These are phyloP conservation scores for Callyntrura guangdongensis DNA, from an alignment of 2,888 invertebrate species.

Conservation along the genomic window DNA sequence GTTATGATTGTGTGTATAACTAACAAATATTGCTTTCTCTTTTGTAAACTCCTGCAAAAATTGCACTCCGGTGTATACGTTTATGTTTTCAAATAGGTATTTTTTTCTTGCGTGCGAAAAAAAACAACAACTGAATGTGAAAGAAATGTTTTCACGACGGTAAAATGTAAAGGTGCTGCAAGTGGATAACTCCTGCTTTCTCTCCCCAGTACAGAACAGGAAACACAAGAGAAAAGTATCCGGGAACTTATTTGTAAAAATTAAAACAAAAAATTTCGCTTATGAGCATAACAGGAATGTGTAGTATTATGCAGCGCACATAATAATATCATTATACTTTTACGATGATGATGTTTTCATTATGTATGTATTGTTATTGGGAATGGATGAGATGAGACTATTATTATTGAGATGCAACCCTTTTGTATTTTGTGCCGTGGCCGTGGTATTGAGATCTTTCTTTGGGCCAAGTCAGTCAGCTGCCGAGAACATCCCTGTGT, in stretches of 20 bases:
- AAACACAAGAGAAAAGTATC: background rate
- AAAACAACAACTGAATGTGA: background rate
- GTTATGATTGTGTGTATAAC: too few relatives aligned
- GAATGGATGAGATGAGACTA: background rate
- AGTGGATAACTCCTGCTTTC: background rate
- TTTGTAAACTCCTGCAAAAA: background rate
- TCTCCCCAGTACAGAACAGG: background rate
- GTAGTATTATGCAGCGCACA: constrained; percentile 34
- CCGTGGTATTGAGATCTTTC: constrained; percentile 52
- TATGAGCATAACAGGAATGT: background rate
- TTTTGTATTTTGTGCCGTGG: constrained; percentile 72
- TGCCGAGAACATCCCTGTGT: constrained; percentile 76
- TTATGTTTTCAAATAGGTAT: background rate
- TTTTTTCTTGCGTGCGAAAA: background rate
- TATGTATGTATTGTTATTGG: constrained; percentile 57
- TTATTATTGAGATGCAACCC: constrained; percentile 63
- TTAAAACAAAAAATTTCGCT: background rate
- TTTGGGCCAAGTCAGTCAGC: constrained; percentile 74
- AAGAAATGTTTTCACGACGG: constrained; percentile 26
- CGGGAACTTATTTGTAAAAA: constrained; percentile 30
- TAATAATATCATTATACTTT: constrained; percentile 32
- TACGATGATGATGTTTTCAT: constrained; percentile 29
- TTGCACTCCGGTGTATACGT: constrained; percentile 24
- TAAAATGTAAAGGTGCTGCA: background rate
- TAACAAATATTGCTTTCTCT: constrained; percentile 33